A percentile compares a stretch with the other conserved stretches of the same genome.
These are phyloP conservation scores for Podarcis lilfordi DNA, from an alignment of 2,797 vertebrate species.

Conservation along the genomic window DNA sequence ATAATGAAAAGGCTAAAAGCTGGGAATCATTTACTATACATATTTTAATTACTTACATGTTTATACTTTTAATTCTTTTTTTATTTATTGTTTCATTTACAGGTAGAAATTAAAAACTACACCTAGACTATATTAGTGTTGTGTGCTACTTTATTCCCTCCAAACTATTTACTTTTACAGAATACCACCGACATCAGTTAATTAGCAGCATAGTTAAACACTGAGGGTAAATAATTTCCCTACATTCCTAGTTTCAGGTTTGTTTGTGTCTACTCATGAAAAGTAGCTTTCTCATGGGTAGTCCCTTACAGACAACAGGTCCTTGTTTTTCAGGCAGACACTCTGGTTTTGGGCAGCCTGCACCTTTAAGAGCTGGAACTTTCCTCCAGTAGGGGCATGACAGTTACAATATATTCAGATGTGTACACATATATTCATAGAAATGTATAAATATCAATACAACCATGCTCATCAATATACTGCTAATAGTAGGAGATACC, in stretches of 20 bases:
- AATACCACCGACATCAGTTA: conserved; percentile 19
- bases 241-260: not conserved
- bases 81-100: not conserved
- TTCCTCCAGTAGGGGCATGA: too few species aligned
- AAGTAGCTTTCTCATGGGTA: too few species aligned
- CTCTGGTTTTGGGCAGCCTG: too few species aligned
- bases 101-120: not conserved
- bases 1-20: not conserved
- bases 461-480: too few species aligned
- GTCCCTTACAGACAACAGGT: too few species aligned
- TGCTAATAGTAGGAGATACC: too few species aligned
- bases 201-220: conserved; percentile 35
- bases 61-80: not conserved
- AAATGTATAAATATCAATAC: too few species aligned
- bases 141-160: not conserved
- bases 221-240: conserved; percentile 18
- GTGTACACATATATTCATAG: too few species aligned
- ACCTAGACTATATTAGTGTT: conserved; percentile 1
- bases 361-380: too few species aligned
- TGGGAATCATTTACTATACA: not conserved
- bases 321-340: too few species aligned
- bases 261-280: not conserved
- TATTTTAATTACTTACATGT: not conserved
- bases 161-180: conserved; percentile 10
- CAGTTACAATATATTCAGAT: too few species aligned